phyloP scores from a whole-genome alignment of 2,888 invertebrate genomes.

The Epinotia nisella region DNA sequence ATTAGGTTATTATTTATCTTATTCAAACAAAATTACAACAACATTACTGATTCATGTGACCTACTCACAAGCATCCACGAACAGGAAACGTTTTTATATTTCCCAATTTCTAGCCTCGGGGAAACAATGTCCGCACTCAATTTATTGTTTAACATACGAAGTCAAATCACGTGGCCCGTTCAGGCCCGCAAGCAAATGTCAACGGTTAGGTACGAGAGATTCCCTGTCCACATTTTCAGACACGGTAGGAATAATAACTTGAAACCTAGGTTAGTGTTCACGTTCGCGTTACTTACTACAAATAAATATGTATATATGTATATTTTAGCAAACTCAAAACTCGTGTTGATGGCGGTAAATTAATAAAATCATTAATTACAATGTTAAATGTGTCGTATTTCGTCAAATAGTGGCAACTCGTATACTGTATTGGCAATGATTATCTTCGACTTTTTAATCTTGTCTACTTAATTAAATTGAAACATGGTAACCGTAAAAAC shows the following conservation, averaged over 20 bases:
- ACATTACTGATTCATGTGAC: background rate
- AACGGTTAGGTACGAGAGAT: background rate
- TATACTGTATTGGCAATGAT: too few relatives aligned
- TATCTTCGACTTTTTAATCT: too few relatives aligned
- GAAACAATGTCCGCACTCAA: slow-evolving; percentile 11
- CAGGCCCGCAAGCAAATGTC: slow-evolving; percentile 2
- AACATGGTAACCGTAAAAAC: too few relatives aligned
- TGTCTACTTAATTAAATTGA: too few relatives aligned
- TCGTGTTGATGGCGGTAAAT: too few relatives aligned
- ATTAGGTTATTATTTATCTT: background rate
- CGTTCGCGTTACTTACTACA: background rate
- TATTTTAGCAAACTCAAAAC: too few relatives aligned
- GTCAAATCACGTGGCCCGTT: slow-evolving; percentile 13
- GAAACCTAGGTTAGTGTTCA: background rate
- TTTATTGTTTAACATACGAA: slow-evolving; percentile 18
- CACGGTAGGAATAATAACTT: background rate
- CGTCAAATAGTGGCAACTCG: too few relatives aligned
- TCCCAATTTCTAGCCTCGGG: background rate
- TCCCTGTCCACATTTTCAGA: slow-evolving; percentile 5
- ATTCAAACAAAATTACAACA: background rate
- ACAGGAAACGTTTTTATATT: slow-evolving; percentile 8
- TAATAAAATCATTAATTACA: too few relatives aligned
- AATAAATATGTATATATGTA: too few relatives aligned
- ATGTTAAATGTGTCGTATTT: too few relatives aligned
- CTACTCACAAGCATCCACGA: background rate